Conservation (phyloP, 1,140 invertebrate species). For the Tetramorium alpestre region DNA sequence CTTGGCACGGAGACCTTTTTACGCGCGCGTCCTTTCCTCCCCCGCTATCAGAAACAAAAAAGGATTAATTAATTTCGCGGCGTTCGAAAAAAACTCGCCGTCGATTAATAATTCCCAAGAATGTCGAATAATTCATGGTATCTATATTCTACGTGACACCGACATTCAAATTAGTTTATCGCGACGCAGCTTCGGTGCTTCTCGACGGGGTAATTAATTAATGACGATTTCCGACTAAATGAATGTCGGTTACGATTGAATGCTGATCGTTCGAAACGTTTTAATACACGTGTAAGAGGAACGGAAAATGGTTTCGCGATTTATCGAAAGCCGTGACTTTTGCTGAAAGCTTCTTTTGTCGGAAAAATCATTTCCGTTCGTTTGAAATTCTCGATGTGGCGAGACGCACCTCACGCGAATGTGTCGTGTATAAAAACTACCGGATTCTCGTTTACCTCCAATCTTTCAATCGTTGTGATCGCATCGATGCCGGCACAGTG, state of each 20-base stretch:
- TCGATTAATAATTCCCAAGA: constrained; percentile 49
- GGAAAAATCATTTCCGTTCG: not conserved
- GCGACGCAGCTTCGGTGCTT: not conserved
- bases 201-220: constrained; percentile 38
- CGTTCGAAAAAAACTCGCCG: constrained; percentile 27
- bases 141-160: constrained; percentile 8
- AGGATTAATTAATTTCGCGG: constrained; percentile 42
- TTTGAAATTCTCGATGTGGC: not conserved
- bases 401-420: not conserved
- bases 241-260: constrained; percentile 2
- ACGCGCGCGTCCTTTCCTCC: not conserved
- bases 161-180: constrained; percentile 40
- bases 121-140: constrained; percentile 34
- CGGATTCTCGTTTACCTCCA: constrained; percentile 9
- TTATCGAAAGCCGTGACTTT: not conserved
- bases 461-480: constrained; percentile 13
- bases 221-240: constrained; percentile 19
- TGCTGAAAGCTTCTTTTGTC: not conserved
- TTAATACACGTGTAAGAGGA: not conserved
- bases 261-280: not conserved
- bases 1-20: not conserved
- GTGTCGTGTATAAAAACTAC: constrained; percentile 6
- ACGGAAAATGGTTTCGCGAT: not conserved
- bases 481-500: not conserved
- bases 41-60: not conserved